These are phyloP conservation scores for Poicephalus meyeri DNA, from an alignment of 2,113 vertebrate genomes.

Conservation along the genomic window DNA sequence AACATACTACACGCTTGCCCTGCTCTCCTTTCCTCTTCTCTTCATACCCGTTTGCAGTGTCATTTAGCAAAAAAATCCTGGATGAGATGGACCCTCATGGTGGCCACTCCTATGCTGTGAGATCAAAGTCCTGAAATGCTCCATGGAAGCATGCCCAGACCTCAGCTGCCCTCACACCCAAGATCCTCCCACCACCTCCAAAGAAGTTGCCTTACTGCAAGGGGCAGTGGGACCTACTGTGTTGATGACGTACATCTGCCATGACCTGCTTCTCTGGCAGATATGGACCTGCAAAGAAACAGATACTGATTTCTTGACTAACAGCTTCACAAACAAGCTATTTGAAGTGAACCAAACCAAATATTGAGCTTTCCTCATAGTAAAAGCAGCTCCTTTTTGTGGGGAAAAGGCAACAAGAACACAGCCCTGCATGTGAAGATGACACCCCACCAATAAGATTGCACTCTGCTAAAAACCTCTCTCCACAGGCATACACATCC, in stretches of 20 bases:
- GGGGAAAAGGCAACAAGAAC: neutral
- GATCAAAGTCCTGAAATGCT: neutral
- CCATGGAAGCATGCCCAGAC: rapidly evolving
- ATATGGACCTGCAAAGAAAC: neutral
- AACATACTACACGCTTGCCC: neutral
- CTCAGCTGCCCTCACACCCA: neutral
- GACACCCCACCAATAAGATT: neutral
- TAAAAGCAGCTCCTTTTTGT: neutral
- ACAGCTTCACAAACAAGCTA: neutral
- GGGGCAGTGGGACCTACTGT: rapidly evolving
- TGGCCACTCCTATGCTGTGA: neutral
- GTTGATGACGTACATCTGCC: neutral
- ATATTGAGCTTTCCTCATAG: neutral
- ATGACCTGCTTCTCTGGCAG: neutral
- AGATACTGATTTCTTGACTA: neutral
- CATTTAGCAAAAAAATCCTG: neutral
- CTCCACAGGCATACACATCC: neutral
- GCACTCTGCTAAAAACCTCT: neutral
- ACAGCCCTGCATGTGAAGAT: neutral
- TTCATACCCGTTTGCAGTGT: neutral
- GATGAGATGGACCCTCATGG: rapidly evolving
- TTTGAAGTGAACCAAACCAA: neutral
- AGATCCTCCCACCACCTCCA: neutral
- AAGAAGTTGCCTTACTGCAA: neutral
- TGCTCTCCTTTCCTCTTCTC: neutral